A percentile compares a stretch with the other conserved stretches of the same genome.
Evolutionary conservation across 1,140 invertebrate species (phyloP).

Genomic region (Potamilus streckersoni): DNA sequence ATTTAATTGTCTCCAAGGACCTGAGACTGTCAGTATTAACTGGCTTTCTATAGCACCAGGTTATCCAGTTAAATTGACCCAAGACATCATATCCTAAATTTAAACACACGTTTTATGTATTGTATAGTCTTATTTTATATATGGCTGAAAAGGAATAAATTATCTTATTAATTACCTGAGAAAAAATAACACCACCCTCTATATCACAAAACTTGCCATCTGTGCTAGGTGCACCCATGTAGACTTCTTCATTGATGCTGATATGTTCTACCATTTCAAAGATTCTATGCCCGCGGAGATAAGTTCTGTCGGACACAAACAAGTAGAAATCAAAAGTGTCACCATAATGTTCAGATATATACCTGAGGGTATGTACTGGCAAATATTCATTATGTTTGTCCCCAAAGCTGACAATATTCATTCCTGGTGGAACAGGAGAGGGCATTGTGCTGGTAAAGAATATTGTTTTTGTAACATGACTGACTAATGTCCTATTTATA

Average conservation of each 20-base stretch:
- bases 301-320: slow-evolving; percentile 84
- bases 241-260: slow-evolving; percentile 84
- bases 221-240: slow-evolving; percentile 74
- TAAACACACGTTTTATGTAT: not conserved
- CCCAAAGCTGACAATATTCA: slow-evolving; percentile 63
- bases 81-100: not conserved
- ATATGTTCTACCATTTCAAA: slow-evolving; percentile 79
- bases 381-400: slow-evolving; percentile 60
- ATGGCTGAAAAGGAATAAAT: no score
- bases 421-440: slow-evolving; percentile 50
- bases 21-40: no score
- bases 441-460: slow-evolving; percentile 81
- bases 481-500: slow-evolving; percentile 83
- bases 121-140: not conserved
- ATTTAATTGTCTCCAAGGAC: no score
- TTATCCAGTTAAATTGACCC: not conserved
- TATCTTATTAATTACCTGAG: slow-evolving; percentile 46
- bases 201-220: slow-evolving; percentile 57
- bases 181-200: slow-evolving; percentile 59
- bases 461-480: slow-evolving; percentile 82
- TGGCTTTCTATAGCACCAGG: no score
- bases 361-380: slow-evolving; percentile 81
- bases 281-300: slow-evolving; percentile 80
- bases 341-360: slow-evolving; percentile 87
- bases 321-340: slow-evolving; percentile 93